These are phyloP conservation scores for Rhincodon typus DNA, from an alignment of 2,797 vertebrate genomes.

Conservation along the genomic window DNA sequence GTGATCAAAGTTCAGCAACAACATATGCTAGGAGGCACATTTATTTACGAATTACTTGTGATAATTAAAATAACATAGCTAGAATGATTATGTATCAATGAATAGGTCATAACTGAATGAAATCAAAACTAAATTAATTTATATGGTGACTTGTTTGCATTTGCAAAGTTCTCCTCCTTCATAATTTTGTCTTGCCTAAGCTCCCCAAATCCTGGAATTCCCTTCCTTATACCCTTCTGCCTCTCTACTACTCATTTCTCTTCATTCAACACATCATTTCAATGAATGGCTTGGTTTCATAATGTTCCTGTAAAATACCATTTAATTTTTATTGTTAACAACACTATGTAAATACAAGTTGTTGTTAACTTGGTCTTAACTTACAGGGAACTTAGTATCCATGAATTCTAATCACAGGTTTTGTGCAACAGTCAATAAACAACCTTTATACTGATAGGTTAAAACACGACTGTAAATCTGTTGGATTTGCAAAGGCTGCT, in stretches of 20 bases:
- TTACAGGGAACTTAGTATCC: neutral
- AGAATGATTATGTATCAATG: conserved; percentile 7
- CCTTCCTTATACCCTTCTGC: too few species aligned
- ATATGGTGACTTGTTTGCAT: neutral
- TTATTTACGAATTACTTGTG: neutral
- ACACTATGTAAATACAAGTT: neutral
- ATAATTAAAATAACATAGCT: conserved; percentile 11
- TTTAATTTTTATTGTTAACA: neutral
- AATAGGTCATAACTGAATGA: neutral
- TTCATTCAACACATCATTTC: neutral
- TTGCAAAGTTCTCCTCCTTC: neutral
- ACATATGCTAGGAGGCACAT: neutral
- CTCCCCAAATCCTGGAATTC: neutral
- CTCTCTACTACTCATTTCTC: neutral
- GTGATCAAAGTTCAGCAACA: neutral
- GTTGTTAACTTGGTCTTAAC: neutral
- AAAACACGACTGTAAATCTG: neutral
- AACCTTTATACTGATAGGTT: neutral
- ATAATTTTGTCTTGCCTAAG: neutral
- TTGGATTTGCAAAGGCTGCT: neutral
- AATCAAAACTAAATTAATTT: conserved; percentile 22
- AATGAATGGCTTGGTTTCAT: neutral
- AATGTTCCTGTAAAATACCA: neutral
- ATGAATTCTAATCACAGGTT: neutral
- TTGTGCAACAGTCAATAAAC: neutral